These are phyloP conservation scores for Anorthoa munda DNA, from an alignment of 2,888 invertebrate genomes.

Conservation along the genomic window DNA sequence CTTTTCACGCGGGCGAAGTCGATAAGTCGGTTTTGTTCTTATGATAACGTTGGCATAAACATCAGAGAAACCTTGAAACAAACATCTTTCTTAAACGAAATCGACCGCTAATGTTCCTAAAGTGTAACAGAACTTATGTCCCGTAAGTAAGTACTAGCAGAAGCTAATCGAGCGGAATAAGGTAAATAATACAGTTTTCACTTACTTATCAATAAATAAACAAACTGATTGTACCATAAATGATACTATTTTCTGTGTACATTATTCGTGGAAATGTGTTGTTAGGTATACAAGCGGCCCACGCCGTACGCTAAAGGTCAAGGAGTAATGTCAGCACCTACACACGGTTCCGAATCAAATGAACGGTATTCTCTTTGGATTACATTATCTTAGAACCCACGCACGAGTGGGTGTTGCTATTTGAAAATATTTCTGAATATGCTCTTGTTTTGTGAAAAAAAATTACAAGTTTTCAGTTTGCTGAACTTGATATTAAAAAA, in stretches of 20 bases:
- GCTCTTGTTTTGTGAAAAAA: constrained; percentile 35
- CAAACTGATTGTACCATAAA: constrained; percentile 38
- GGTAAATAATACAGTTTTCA: constrained; percentile 11
- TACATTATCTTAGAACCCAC: constrained; percentile 62
- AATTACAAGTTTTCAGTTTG: constrained; percentile 21
- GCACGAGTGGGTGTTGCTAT: constrained; percentile 33
- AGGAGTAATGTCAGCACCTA: constrained; percentile 68
- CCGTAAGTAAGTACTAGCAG: not conserved
- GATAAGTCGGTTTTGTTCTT: constrained; percentile 17
- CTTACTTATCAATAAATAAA: constrained; percentile 26
- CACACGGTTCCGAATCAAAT: constrained; percentile 62
- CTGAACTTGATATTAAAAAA: constrained; percentile 31
- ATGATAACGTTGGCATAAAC: constrained; percentile 23
- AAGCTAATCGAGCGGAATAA: constrained; percentile 27
- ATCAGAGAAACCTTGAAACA: constrained; percentile 1
- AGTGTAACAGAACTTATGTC: not conserved
- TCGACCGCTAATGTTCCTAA: not conserved
- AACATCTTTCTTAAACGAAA: constrained; percentile 8
- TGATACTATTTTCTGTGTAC: constrained; percentile 39
- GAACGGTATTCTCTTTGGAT: constrained; percentile 62
- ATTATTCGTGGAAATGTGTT: constrained; percentile 44
- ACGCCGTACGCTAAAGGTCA: constrained; percentile 70
- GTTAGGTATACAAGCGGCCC: constrained; percentile 65
- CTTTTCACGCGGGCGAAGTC: too few species aligned
- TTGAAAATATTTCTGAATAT: constrained; percentile 29